Conservation (phyloP, 1,140 invertebrate genomes). For the Drosophila orena region DNA sequence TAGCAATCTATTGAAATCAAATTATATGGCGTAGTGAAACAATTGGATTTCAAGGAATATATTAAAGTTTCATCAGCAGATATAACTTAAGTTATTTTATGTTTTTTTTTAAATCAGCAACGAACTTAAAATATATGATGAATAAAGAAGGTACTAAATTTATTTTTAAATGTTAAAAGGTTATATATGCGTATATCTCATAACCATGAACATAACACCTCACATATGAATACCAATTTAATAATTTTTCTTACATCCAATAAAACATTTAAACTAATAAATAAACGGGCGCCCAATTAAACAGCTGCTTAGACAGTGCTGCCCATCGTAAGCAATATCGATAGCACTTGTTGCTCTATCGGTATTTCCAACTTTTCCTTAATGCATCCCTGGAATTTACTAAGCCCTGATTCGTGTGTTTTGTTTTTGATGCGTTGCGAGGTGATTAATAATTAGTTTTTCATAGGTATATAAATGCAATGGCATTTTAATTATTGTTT, state of each 20-base stretch:
- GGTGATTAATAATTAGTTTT: slow-evolving; percentile 40
- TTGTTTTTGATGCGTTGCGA: slow-evolving; percentile 68
- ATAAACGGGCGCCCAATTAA: neutral
- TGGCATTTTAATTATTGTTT: neutral
- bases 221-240: too few relatives aligned
- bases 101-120: too few relatives aligned
- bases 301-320: neutral
- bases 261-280: neutral
- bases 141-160: too few relatives aligned
- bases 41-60: too few relatives aligned
- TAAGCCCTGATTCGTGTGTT: slow-evolving; percentile 48
- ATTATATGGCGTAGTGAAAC: neutral
- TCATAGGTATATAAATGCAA: slow-evolving; percentile 61
- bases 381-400: slow-evolving; percentile 11
- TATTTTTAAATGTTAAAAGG: too few relatives aligned
- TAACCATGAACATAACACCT: neutral
- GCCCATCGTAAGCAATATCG: neutral
- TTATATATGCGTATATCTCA: too few relatives aligned
- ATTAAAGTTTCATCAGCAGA: too few relatives aligned
- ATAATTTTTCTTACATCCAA: neutral
- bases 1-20: neutral
- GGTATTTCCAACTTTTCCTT: neutral
- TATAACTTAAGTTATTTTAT: too few relatives aligned
- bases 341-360: slow-evolving; percentile 53
- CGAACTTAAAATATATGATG: too few relatives aligned